Base-by-base conservation (phyloP, 2,797 vertebrate species). In the Cuculus canorus region DNA sequence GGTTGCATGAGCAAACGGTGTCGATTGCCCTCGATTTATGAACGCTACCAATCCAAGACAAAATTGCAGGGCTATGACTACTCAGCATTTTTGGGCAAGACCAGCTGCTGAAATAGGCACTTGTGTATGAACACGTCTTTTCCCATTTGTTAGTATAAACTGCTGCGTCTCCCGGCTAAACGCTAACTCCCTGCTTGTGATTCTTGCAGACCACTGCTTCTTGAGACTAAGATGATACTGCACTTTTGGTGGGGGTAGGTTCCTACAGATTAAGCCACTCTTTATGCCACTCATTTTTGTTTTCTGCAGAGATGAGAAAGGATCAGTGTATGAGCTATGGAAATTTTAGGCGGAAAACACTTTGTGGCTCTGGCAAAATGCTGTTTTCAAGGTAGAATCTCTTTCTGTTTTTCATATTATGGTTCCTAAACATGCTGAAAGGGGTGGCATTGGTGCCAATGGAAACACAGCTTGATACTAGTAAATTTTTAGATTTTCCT, bases 81-180 rank as follows among this genome's bases (percentile, higher is more conserved):
- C 35, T 80, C 39, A 9, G 25, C 2, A 0, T 13, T 53, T 82
- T 24, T 30, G 24, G 14, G 35, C 45, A 47, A 37, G 45, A n/a
- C 24, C 50, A 39, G 53, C 11, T 57, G n/a, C 35, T 63, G 33
- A 45, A 79, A 22, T 4, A 39, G 30, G 16, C 28, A 7, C 7
- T 39, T 63, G 5, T 17, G 6, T 1, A 0, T 45, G 6, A 14
- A 1, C 16, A 10, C 63, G 4, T 13, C 13, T 59, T 23, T 72
- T 52, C 27, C 8, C 0, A 1, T 22, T 7, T 33, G 4, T 59
- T 60, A 37, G 6, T 19, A 39, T 41, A 33, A 87, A 33, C 18
- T 28, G 14, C 17, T 35, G 11, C 32, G 23, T 45, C 63, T 69
- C 68, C 37, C 54, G 72, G 37, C 32, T 47, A 50, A 50, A 27